Evolutionary conservation across 2,888 invertebrate genomes (phyloP).

Genomic region (Blastobasis lacticolella): DNA sequence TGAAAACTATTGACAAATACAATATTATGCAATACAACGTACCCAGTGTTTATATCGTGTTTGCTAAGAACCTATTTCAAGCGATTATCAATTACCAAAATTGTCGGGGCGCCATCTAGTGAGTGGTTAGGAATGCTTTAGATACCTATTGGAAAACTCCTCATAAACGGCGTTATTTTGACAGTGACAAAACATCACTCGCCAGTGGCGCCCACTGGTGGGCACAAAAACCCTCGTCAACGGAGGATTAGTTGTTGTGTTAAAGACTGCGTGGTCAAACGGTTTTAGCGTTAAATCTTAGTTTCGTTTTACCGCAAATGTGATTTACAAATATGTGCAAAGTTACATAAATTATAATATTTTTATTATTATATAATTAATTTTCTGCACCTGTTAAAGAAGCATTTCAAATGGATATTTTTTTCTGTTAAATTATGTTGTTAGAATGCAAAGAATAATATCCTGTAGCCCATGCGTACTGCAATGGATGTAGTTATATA

Average conservation of each 20-base stretch:
- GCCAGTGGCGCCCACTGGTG: no score
- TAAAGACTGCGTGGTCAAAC: background rate
- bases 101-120: no score
- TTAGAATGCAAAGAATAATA: no score
- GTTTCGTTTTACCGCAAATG: slow-evolving; percentile 10
- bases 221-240: background rate
- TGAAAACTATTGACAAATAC: no score
- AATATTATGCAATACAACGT: no score
- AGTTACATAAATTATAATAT: slow-evolving; percentile 33
- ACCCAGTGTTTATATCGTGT: no score
- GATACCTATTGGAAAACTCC: no score
- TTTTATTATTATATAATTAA: slow-evolving; percentile 19
- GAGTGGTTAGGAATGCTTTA: no score
- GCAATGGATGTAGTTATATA: background rate
- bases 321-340: slow-evolving; percentile 32
- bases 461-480: background rate
- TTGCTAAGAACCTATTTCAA: no score
- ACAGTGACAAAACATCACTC: no score
- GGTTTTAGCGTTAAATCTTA: background rate
- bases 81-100: no score
- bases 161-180: no score
- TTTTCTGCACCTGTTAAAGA: slow-evolving; percentile 53
- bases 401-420: slow-evolving; percentile 34
- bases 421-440: slow-evolving; percentile 5
- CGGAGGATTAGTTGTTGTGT: background rate